Base-by-base conservation (phyloP, 2,113 vertebrate genomes). In the Polypterus senegalus region DNA sequence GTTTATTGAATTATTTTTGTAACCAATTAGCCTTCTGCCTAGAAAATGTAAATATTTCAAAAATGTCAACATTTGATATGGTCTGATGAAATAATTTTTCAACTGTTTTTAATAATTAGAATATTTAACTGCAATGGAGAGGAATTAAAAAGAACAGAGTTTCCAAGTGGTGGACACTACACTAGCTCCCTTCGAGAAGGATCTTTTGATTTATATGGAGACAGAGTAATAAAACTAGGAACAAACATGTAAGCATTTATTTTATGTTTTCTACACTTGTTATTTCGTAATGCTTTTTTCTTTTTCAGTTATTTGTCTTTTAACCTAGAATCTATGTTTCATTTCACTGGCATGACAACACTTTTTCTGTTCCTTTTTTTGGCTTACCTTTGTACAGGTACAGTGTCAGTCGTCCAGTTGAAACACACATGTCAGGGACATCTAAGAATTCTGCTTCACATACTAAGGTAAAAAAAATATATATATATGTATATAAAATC, bases 141-240 rank as follows among this genome's bases (percentile, higher is more conserved):
- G 62, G 94, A 95, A 74, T 64, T 89, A 54, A 89, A 76, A 75
- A 85, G 78, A 59, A 58, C 71, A 4, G 79, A 90, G 70, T 98
- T 97, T 73, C 83, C 10, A 47, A 86, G 86, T 6, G 85, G 81
- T 44, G 94, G 92, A 48, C 90, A 86, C 79, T 98, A 94, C 1
- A 54, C 81, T 0, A n/a, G 73, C 49, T 88, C 92, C 5, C 72
- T 83, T 5, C 88, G 83, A 43, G 93, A 97, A 79, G 95, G 93
- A 53, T 97, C 93, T 47, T 96, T 94, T 65, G 93, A 98, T 48
- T 80, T 93, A 59, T 92, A 89, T 77, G 95, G 96, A 75, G 94
- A 97, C 70, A 81, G 96, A 70, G 85, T 93, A 65, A 88, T 93
- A 73, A 97, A 92, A 74, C 84, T 97, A 46, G 96, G 96, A 72